Evolutionary conservation across 2,797 vertebrate species (phyloP).

Genomic region (Gila robusta): DNA sequence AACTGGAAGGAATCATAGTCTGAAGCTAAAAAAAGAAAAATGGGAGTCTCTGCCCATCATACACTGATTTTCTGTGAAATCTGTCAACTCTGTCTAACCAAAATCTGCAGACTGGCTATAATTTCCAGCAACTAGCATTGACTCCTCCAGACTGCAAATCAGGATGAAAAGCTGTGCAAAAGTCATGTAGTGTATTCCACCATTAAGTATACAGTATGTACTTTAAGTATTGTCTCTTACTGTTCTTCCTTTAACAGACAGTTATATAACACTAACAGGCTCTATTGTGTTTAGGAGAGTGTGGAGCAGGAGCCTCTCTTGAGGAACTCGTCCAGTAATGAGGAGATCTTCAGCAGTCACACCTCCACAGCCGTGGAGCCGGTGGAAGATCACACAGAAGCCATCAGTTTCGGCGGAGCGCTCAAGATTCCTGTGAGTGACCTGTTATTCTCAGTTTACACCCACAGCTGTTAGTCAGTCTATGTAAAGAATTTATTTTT

Average conservation of each 20-base stretch:
- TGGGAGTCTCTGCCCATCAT: neutral
- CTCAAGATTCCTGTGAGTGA: conserved; percentile 91
- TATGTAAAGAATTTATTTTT: neutral
- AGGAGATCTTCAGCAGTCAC: conserved; percentile 70
- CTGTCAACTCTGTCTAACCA: neutral
- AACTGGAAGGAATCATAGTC: neutral
- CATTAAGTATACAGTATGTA: no score
- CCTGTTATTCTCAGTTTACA: neutral
- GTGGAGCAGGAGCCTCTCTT: conserved; percentile 72
- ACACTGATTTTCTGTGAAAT: neutral
- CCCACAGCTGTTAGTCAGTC: conserved; percentile 9
- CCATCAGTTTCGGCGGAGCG: conserved; percentile 91
- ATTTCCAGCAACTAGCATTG: neutral
- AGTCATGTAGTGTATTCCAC: neutral
- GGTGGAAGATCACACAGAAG: conserved; percentile 71
- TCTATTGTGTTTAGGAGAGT: conserved; percentile 58
- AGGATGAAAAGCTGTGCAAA: neutral
- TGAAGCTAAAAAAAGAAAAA: neutral
- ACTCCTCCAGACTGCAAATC: neutral
- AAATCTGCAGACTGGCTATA: neutral
- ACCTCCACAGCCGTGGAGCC: conserved; percentile 62
- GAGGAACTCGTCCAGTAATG: conserved; percentile 59
- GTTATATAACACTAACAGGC: neutral
- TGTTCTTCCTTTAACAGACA: neutral
- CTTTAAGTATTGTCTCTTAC: neutral